Conservation (phyloP, 2,888 invertebrate species). For the Trilocha varians region DNA sequence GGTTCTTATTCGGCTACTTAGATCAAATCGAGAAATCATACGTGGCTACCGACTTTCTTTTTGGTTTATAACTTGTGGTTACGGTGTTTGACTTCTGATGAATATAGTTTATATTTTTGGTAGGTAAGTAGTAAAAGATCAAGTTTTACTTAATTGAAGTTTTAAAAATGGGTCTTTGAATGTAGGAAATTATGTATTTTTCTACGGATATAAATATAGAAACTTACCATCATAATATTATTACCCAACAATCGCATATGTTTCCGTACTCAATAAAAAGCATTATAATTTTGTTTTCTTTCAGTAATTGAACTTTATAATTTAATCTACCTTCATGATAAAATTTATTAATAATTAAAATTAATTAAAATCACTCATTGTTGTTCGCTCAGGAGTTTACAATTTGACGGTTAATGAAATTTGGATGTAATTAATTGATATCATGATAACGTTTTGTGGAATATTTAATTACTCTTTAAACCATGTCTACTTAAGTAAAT, state of each 20-base stretch:
- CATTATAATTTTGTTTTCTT: too few species aligned
- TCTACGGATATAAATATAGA: not conserved
- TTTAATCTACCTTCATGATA: not conserved
- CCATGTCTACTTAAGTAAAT: not conserved
- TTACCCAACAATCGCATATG: not conserved
- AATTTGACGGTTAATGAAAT: conserved; percentile 6
- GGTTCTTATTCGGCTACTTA: conserved; percentile 59
- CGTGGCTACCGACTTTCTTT: conserved; percentile 30
- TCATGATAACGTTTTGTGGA: conserved; percentile 5
- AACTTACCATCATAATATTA: not conserved
- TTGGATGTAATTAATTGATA: conserved; percentile 6
- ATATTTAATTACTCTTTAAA: too few species aligned
- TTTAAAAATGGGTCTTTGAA: too few species aligned
- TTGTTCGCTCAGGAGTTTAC: conserved; percentile 1
- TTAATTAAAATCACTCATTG: conserved; percentile 6
- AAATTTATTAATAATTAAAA: conserved; percentile 1
- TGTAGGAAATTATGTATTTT: too few species aligned
- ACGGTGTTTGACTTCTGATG: conserved; percentile 21
- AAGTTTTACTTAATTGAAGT: too few species aligned
- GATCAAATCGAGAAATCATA: conserved; percentile 43
- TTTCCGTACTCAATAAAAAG: too few species aligned
- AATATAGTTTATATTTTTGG: too few species aligned
- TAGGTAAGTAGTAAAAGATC: too few species aligned
- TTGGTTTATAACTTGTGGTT: conserved; percentile 11
- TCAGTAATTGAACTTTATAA: too few species aligned